These are phyloP conservation scores for Sminthurinus signatus DNA, from an alignment of 1,140 invertebrate genomes.

Conservation along the genomic window DNA sequence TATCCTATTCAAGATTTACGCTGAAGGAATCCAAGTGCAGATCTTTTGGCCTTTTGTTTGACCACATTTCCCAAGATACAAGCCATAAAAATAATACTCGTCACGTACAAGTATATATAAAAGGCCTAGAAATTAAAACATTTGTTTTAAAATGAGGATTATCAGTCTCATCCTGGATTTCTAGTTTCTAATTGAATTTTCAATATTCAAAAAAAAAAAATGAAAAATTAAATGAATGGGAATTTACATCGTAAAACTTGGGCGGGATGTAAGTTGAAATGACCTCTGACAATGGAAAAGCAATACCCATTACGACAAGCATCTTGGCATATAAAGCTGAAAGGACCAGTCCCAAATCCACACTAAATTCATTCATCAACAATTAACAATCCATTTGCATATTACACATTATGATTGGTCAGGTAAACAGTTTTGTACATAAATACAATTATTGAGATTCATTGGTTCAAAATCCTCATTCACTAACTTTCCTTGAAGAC, in stretches of 20 bases:
- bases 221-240: background rate
- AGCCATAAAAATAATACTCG: conserved; percentile 69
- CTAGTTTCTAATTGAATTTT: no score
- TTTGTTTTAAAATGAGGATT: no score
- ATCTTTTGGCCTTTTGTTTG: conserved; percentile 14
- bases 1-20: conserved; percentile 3
- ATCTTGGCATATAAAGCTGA: conserved; percentile 91
- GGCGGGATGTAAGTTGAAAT: conserved; percentile 83
- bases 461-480: background rate
- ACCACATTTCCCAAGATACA: conserved; percentile 59
- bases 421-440: background rate
- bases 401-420: background rate
- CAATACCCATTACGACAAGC: conserved; percentile 86
- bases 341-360: conserved; percentile 74
- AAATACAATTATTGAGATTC: background rate
- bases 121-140: conserved; percentile 59
- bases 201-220: background rate
- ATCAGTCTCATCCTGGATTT: no score
- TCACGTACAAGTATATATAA: conserved; percentile 72
- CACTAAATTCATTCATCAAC: conserved; percentile 50
- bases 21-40: conserved; percentile 20
- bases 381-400: background rate
- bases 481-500: conserved; percentile 8
- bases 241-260: conserved; percentile 73
- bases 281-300: conserved; percentile 86